Evolutionary conservation across 2,888 invertebrate species (phyloP).

Genomic region (Eudemis profundana): DNA sequence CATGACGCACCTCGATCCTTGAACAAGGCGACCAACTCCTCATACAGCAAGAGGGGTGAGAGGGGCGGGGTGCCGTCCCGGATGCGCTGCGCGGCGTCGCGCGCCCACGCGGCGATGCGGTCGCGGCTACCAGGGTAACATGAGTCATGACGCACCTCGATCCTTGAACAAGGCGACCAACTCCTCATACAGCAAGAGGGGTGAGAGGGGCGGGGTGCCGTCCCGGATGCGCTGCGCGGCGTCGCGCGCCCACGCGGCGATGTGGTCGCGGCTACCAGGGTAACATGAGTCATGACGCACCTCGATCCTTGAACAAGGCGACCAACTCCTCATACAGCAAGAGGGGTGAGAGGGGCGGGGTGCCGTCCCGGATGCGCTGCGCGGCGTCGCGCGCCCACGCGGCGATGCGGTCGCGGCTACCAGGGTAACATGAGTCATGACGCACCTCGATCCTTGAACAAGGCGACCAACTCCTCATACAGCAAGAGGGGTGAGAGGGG

Average conservation of each 20-base stretch:
- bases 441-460: conserved; percentile 76
- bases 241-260: conserved; percentile 65
- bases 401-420: conserved; percentile 29
- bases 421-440: conserved; percentile 11
- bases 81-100: conserved; percentile 66
- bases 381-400: conserved; percentile 69
- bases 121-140: neutral
- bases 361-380: conserved; percentile 69
- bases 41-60: conserved; percentile 64
- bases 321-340: conserved; percentile 67
- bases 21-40: conserved; percentile 70
- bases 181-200: conserved; percentile 63
- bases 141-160: conserved; percentile 61
- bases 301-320: conserved; percentile 73
- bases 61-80: conserved; percentile 74
- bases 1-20: conserved; percentile 70
- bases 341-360: conserved; percentile 70
- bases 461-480: conserved; percentile 69
- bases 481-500: conserved; percentile 65
- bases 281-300: conserved; percentile 53
- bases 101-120: conserved; percentile 63
- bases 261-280: neutral
- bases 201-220: conserved; percentile 75
- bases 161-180: conserved; percentile 72
- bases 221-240: conserved; percentile 67